Evolutionary conservation across 2,113 vertebrate genomes (phyloP), one percentile per base, ranked within the genome.

Genomic region (Pogonocichla stellata): DNA sequence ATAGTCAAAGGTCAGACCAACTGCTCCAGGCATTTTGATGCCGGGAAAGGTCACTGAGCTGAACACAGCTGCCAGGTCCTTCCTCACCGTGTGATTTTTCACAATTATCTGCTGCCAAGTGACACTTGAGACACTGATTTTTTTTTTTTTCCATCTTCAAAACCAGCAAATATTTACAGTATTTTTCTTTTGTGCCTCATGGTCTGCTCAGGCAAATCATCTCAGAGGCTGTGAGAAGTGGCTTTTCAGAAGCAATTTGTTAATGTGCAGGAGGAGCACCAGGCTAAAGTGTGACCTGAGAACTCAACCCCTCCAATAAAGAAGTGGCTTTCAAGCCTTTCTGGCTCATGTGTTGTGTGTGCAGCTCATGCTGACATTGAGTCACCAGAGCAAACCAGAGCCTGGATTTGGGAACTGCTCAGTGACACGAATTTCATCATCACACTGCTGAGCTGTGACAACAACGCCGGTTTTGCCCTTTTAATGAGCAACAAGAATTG

Each of bases 341-440:
- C 34, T 56, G 86, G 58, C 90, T 80, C 54, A 9, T 0, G 69
- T 34, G n/a, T 0, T 12, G 50, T 2, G 31, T 29, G 66, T 28
- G 50, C 80, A 43, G 81, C 86, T 87, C 58, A 4, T 0, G 2
- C 69, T 60, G 91, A 65, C 60, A 6, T 3, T 7, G 34, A 9
- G 60, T 20, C 12, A 28, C 48, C 71, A 38, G 33, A 6, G 26
- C 78, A 82, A 88, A 74, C 28, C 89, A 29, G 57, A 42, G 71
- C 54, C 4, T 1, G 23, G 10, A 8, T 36, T n/a, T 11, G 81
- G 88, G 91, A 73, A 23, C n/a, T 6, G 3, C 31, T 19, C 9
- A 0, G 62, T 5, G n/a, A 51, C 56, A 23, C 0, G 0, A 1
- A 6, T 60, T 50, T 29, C 94, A 19, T 5, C 80, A 36, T 1